phyloP scores from a whole-genome alignment of 2,888 invertebrate species.

The Pammene aurita region DNA sequence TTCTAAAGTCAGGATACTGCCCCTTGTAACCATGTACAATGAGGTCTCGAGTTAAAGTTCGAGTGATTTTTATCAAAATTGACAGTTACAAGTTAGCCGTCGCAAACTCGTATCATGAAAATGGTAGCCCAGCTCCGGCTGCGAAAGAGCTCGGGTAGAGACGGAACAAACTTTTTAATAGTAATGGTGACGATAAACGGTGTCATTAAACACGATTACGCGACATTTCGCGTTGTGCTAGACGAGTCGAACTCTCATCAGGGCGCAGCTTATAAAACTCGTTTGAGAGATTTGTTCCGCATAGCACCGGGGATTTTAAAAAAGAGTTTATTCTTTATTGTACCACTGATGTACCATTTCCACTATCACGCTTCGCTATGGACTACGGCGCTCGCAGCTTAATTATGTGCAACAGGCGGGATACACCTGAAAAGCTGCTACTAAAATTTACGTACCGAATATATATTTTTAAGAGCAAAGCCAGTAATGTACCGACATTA shows the following conservation, averaged over 20 bases:
- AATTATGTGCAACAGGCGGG: no score
- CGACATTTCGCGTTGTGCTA: constrained; percentile 51
- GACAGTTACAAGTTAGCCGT: constrained; percentile 7
- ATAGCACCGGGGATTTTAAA: constrained; percentile 30
- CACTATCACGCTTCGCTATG: no score
- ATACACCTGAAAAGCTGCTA: no score
- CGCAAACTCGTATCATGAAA: constrained; percentile 18
- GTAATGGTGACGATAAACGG: constrained; percentile 69
- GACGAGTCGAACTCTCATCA: constrained; percentile 53
- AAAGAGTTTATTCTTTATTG: not conserved
- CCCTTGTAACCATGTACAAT: no score
- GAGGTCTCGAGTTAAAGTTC: no score
- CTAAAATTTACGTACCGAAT: no score
- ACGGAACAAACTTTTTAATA: constrained; percentile 66
- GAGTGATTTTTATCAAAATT: constrained; percentile 2
- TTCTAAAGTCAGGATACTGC: no score
- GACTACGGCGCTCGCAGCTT: no score
- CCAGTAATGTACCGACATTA: no score
- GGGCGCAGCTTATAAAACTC: constrained; percentile 64
- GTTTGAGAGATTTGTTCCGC: constrained; percentile 50
- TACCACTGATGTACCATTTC: no score
- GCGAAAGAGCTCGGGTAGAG: constrained; percentile 47
- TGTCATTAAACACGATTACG: constrained; percentile 56
- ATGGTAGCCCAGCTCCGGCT: constrained; percentile 44
- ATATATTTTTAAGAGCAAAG: no score